Percentiles rank a stretch among this genome's conserved stretches.
Evolutionary conservation across 2,797 vertebrate genomes (phyloP).

Genomic region (Eupleurogrammus muticus): DNA sequence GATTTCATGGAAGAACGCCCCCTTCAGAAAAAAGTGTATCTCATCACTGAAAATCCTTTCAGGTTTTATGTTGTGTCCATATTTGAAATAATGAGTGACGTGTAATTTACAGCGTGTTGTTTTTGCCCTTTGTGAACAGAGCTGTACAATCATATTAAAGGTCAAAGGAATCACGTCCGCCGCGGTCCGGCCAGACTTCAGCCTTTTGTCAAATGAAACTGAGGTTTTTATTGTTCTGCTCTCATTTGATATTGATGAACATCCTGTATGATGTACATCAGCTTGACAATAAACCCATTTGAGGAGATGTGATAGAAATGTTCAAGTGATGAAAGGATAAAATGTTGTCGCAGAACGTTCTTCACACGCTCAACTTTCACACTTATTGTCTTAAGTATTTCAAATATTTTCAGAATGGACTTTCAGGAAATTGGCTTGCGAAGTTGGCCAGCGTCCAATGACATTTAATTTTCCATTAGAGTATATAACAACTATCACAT

Average conservation of each 20-base stretch:
- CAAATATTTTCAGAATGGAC: constrained; percentile 7
- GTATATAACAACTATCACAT: background rate
- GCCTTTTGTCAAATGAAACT: constrained; percentile 52
- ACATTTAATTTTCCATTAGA: background rate
- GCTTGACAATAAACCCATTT: constrained; percentile 72
- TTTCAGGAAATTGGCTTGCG: constrained; percentile 15
- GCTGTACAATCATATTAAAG: constrained; percentile 78
- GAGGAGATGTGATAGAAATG: constrained; percentile 62
- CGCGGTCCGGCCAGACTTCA: constrained; percentile 40
- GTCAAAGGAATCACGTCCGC: constrained; percentile 74
- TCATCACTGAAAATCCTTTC: constrained; percentile 34
- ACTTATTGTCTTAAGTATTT: constrained; percentile 1
- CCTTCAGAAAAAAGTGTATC: constrained; percentile 14
- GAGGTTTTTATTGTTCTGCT: constrained; percentile 37
- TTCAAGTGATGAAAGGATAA: constrained; percentile 63
- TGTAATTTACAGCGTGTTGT: constrained; percentile 75
- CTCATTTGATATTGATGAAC: constrained; percentile 62
- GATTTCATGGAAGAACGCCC: constrained; percentile 9
- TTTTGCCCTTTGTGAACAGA: constrained; percentile 75
- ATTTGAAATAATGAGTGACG: constrained; percentile 71
- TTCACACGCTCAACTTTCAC: background rate
- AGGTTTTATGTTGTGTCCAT: constrained; percentile 36
- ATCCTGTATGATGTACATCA: constrained; percentile 27
- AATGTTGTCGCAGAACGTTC: constrained; percentile 52
- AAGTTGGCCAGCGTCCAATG: background rate